These are phyloP conservation scores for Trachelipus rathkii DNA, from an alignment of 1,140 invertebrate species.

Conservation along the genomic window DNA sequence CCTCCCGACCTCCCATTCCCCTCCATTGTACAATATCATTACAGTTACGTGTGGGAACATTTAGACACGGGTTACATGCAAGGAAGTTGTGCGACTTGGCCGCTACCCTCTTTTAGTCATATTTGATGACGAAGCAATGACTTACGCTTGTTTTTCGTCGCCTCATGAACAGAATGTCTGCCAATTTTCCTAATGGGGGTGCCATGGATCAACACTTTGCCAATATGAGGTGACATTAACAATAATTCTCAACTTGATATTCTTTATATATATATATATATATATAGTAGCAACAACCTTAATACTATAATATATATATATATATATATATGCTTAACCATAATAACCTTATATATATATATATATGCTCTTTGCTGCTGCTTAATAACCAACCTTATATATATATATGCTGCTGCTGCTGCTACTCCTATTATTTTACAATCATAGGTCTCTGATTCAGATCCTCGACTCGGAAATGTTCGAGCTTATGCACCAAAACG, in stretches of 20 bases:
- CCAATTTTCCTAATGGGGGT: slow-evolving; percentile 88
- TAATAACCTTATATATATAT: too few relatives aligned
- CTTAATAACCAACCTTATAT: too few relatives aligned
- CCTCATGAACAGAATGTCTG: slow-evolving; percentile 81
- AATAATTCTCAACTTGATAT: too few relatives aligned
- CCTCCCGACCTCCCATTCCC: too few relatives aligned
- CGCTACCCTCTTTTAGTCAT: slow-evolving; percentile 86
- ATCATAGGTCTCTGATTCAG: slow-evolving; percentile 65
- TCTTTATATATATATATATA: too few relatives aligned
- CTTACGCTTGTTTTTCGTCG: slow-evolving; percentile 86
- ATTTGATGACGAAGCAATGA: slow-evolving; percentile 85
- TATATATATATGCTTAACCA: too few relatives aligned
- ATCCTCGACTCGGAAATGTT: slow-evolving; percentile 90
- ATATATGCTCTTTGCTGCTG: too few relatives aligned
- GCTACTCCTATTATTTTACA: slow-evolving; percentile 26
- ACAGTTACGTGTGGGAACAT: slow-evolving; percentile 82
- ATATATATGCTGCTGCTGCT: too few relatives aligned
- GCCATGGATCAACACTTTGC: slow-evolving; percentile 93
- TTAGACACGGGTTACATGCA: slow-evolving; percentile 69
- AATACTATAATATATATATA: too few relatives aligned
- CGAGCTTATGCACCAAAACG: slow-evolving; percentile 88
- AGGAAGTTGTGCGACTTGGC: slow-evolving; percentile 90
- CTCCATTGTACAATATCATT: background rate
- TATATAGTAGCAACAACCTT: too few relatives aligned
- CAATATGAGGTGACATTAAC: slow-evolving; percentile 68